Percentiles rank a stretch among this genome's conserved stretches.
Evolutionary conservation across 2,113 vertebrate species (phyloP).

Genomic region (Galeopterus variegatus): DNA sequence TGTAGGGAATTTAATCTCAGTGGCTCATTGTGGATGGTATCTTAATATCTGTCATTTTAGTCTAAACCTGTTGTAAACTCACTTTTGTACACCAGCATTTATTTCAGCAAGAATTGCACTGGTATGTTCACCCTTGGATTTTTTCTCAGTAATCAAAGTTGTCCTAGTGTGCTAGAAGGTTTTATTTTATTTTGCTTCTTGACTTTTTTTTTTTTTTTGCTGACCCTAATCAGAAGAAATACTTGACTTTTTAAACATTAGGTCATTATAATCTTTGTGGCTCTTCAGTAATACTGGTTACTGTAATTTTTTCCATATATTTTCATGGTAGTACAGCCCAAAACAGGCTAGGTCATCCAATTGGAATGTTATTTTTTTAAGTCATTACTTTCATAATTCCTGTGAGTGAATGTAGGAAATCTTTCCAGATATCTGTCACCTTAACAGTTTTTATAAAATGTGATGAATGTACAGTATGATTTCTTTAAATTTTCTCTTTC

Average conservation of each 20-base stretch:
- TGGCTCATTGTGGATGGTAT: conserved; percentile 28
- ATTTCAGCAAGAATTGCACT: background rate
- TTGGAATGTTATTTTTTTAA: background rate
- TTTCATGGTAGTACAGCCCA: background rate
- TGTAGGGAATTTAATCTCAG: conserved; percentile 1
- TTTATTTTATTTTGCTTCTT: background rate
- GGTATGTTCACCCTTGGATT: background rate
- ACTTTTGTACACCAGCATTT: conserved; percentile 27
- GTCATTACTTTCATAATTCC: conserved; percentile 22
- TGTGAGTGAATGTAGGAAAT: background rate
- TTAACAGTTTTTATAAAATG: conserved; percentile 32
- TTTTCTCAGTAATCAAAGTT: background rate
- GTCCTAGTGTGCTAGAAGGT: background rate
- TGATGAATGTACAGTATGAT: background rate
- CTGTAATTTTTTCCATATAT: conserved; percentile 31
- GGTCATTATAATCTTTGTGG: background rate
- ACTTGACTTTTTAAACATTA: conserved; percentile 46
- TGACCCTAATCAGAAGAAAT: too few relatives aligned
- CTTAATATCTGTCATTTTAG: background rate
- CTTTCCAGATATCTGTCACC: background rate
- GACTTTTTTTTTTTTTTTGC: too few relatives aligned
- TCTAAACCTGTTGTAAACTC: conserved; percentile 11
- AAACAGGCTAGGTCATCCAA: background rate
- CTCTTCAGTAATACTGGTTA: background rate
- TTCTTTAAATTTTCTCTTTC: conserved; percentile 54